These are phyloP conservation scores for Sebastes oblongus DNA, from an alignment of 2,797 vertebrate genomes.

Conservation along the genomic window DNA sequence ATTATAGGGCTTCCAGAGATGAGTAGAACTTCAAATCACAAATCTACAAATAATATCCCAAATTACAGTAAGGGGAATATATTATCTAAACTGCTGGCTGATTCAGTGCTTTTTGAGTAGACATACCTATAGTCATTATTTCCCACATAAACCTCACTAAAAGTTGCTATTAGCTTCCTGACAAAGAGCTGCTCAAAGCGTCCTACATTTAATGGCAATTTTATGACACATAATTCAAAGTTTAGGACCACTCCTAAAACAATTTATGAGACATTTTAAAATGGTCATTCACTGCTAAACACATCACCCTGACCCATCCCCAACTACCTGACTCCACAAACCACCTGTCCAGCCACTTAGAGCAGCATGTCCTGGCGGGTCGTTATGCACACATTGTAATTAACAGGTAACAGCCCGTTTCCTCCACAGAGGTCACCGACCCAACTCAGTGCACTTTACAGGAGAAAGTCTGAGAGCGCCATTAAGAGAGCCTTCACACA, in stretches of 20 bases:
- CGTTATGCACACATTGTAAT: slow-evolving; percentile 18
- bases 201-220: not conserved
- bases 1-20: not conserved
- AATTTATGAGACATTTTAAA: not conserved
- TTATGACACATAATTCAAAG: not conserved
- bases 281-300: not conserved
- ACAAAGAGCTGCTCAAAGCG: not conserved
- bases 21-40: not conserved
- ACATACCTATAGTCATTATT: not conserved
- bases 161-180: not conserved
- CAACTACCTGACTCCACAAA: not conserved
- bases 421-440: not conserved
- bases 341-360: slow-evolving; percentile 3
- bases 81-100: not conserved
- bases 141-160: not conserved
- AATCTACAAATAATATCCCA: not conserved
- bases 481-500: slow-evolving; percentile 22
- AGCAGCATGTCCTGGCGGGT: slow-evolving; percentile 17
- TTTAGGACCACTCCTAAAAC: not conserved
- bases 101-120: not conserved
- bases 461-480: slow-evolving; percentile 25
- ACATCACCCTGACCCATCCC: no score
- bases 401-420: slow-evolving; percentile 25
- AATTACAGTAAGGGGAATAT: not conserved
- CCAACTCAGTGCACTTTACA: not conserved